phyloP scores from a whole-genome alignment of 2,113 vertebrate species.

The Sander vitreus region DNA sequence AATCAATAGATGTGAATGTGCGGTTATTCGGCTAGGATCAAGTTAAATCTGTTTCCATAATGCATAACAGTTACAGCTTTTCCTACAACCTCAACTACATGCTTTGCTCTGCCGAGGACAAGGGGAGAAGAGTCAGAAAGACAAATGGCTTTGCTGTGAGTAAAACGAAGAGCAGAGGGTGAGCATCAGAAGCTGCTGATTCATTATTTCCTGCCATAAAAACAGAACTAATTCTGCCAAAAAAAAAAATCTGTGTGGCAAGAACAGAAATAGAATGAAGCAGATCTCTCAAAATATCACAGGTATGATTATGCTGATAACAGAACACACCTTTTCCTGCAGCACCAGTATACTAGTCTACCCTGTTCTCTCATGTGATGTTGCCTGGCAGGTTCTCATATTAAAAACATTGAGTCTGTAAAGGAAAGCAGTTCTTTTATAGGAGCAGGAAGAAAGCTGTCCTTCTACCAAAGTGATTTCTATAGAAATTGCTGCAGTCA shows the following conservation, averaged over 20 bases:
- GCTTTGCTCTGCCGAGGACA: conserved; percentile 40
- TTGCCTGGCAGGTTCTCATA: not conserved
- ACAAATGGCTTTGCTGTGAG: conserved; percentile 25
- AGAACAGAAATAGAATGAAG: not conserved
- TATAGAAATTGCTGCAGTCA: conserved; percentile 8
- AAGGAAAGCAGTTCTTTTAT: not conserved
- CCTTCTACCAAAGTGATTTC: conserved; percentile 3
- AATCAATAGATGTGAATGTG: not conserved
- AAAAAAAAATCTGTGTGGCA: not conserved
- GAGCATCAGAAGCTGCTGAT: conserved; percentile 11
- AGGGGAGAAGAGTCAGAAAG: conserved; percentile 12
- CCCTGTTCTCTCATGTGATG: conserved; percentile 10
- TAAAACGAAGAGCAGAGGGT: conserved; percentile 29
- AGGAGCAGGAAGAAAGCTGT: conserved; percentile 19
- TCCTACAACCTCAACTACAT: conserved; percentile 37
- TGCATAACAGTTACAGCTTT: conserved; percentile 15
- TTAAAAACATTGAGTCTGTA: conserved; percentile 18
- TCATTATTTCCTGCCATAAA: conserved; percentile 33
- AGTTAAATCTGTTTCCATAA: conserved; percentile 22
- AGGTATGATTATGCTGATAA: not conserved
- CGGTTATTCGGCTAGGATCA: not conserved
- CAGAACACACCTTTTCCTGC: conserved; percentile 17
- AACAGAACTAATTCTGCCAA: conserved; percentile 18
- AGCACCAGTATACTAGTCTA: conserved; percentile 21
- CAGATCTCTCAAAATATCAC: not conserved